Conservation (phyloP, 2,888 invertebrate species). For the Aromia moschata region DNA sequence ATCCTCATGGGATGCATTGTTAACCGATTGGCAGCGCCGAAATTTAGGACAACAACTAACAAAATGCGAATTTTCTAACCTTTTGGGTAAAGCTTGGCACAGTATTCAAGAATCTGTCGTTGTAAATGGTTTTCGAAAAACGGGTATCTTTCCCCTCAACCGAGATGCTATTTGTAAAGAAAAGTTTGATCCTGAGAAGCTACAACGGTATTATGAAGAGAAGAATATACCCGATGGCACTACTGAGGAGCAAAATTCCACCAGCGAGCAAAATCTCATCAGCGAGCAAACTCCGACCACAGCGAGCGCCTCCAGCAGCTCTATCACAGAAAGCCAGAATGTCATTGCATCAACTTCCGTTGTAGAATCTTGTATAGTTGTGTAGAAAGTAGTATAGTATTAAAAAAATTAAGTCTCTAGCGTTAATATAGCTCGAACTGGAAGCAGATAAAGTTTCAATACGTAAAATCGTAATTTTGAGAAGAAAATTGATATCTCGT, state of each 20-base stretch:
- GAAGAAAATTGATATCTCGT: no score
- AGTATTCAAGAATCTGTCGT: conserved; percentile 9
- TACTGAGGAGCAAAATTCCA: neutral
- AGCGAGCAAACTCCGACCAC: neutral
- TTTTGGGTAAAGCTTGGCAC: conserved; percentile 12
- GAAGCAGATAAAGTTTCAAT: no score
- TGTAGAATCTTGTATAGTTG: neutral
- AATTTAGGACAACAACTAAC: conserved; percentile 10
- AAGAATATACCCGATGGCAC: neutral
- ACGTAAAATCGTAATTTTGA: no score
- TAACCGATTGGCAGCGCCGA: conserved; percentile 8
- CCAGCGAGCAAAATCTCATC: neutral
- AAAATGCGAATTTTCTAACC: conserved; percentile 13
- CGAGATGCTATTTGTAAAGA: conserved; percentile 9
- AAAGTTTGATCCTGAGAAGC: conserved; percentile 17
- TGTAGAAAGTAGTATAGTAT: no score
- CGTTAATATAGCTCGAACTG: no score
- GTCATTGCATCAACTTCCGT: neutral
- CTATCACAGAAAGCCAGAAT: neutral
- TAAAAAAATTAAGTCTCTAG: no score
- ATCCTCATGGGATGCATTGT: conserved; percentile 5
- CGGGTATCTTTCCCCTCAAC: conserved; percentile 8
- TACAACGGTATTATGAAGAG: conserved; percentile 11
- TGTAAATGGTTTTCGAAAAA: conserved; percentile 21
- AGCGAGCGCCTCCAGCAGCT: neutral